Percentiles rank a stretch among this genome's conserved stretches.
Conservation (phyloP, 2,888 invertebrate species). For the Oligia latruncula region DNA sequence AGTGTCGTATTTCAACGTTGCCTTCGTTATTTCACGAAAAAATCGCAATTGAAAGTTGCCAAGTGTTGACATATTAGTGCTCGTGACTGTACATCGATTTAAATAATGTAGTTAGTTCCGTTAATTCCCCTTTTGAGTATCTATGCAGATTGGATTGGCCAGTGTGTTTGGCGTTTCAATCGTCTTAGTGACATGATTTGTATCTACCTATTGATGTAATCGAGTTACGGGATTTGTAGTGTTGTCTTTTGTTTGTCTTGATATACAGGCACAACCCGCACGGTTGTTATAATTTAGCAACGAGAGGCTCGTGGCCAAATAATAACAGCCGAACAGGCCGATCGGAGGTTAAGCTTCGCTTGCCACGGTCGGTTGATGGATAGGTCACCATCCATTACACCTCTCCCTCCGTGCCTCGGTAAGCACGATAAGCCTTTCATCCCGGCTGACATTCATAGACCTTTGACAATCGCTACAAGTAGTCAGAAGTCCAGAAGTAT, state of each 20-base stretch:
- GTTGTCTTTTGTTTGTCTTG: no score
- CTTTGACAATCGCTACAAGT: no score
- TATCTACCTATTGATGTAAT: conserved; percentile 24
- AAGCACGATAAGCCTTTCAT: neutral
- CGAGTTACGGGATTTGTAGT: neutral
- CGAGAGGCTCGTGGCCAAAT: neutral
- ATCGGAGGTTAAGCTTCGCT: neutral
- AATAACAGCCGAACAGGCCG: neutral
- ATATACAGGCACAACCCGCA: no score
- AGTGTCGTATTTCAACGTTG: no score
- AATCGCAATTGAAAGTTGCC: no score
- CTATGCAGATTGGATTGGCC: conserved; percentile 45
- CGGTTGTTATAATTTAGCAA: neutral
- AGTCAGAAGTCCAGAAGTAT: neutral
- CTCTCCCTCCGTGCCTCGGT: neutral
- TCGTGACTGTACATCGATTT: neutral
- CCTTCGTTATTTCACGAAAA: no score
- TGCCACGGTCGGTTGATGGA: neutral
- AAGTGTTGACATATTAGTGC: no score
- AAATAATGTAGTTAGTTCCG: conserved; percentile 21
- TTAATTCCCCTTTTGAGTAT: conserved; percentile 36
- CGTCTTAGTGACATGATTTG: conserved; percentile 23
- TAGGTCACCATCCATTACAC: neutral
- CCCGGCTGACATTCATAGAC: no score
- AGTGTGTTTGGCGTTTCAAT: conserved; percentile 33